Evolutionary conservation across 2,113 vertebrate genomes (phyloP), one percentile per base, ranked within the genome.

Genomic region (Neolamprologus brichardi): DNA sequence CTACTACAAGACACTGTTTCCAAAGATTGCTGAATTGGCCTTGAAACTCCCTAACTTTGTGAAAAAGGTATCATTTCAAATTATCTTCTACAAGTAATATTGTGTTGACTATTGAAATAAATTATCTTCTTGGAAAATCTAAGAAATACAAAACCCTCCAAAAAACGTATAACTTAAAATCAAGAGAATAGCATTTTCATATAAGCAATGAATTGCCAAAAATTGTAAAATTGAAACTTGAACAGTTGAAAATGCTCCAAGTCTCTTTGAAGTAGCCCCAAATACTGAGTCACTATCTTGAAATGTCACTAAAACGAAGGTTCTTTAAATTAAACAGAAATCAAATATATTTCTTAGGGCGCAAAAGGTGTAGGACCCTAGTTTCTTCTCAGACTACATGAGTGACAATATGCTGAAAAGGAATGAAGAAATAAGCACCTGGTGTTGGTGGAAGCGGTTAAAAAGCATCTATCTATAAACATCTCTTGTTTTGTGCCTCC

Each of bases 11-110:
- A 0, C 0, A 1, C 67, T 92, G 46, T 91, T 93, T 75, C 90
- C 91, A 5, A 96, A 91, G 90, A 96, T 96, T 4, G 95, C 95
- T 2, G 64, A 34, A 2, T 80, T 96, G 89, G 96, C 96, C 10
- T 18, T 94, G 25, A 56, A 11, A 1, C 90, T 96, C 25, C 95
- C 94, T 1, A 1, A 28, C 0, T 1, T 30, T 1, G 84, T 96
- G 18, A 70, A 41, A 15, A 94, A 87, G 90, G 96, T 96, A 92
- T 20, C 5, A 52, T n/a, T 52, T n/a, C 8, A 7, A 41, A 3
- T n/a, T n/a, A 75, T 72, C 39, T 75, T 75, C 18, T 12, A 37
- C 14, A 52, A 10, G 34, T 46, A n/a, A 28, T 7, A 46, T 49
- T 62, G 54, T 28, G 6, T 23, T 81, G 25, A 53, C 79, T 56